Evolutionary conservation across 2,113 vertebrate species (phyloP).

Genomic region (Recurvirostra avosetta): DNA sequence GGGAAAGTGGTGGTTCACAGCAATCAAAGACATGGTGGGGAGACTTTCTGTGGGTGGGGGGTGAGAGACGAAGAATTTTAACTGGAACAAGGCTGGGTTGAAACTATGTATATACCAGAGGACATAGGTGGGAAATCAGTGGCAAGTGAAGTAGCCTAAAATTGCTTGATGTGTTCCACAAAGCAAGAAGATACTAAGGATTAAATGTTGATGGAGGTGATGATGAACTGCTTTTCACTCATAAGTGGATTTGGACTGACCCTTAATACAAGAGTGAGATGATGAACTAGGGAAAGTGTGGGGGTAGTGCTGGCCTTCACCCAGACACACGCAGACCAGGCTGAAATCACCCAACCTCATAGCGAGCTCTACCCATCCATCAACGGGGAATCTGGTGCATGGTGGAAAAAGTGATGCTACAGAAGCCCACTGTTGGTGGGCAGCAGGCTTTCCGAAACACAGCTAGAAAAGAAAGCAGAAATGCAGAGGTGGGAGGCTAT

Average conservation of each 20-base stretch:
- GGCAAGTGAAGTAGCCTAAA: background rate
- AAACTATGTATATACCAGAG: background rate
- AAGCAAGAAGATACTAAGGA: background rate
- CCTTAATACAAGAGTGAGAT: background rate
- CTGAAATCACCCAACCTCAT: background rate
- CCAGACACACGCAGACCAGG: background rate
- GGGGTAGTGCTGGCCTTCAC: background rate
- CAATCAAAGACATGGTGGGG: accelerated
- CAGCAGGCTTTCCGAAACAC: background rate
- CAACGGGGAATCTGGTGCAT: accelerated
- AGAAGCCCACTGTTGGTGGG: background rate
- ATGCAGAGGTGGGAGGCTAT: background rate
- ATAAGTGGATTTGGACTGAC: background rate
- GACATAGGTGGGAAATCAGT: background rate
- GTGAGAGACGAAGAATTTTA: background rate
- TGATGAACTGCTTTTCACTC: background rate
- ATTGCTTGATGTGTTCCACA: background rate
- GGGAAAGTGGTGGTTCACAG: background rate
- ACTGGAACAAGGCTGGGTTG: background rate
- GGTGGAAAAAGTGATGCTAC: background rate
- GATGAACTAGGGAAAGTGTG: background rate
- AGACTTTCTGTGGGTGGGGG: background rate
- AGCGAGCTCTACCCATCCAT: accelerated
- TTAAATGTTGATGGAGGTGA: background rate
- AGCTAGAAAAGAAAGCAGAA: background rate